phyloP scores from a whole-genome alignment of 2,113 vertebrate genomes.

The Corythaeola cristata region DNA sequence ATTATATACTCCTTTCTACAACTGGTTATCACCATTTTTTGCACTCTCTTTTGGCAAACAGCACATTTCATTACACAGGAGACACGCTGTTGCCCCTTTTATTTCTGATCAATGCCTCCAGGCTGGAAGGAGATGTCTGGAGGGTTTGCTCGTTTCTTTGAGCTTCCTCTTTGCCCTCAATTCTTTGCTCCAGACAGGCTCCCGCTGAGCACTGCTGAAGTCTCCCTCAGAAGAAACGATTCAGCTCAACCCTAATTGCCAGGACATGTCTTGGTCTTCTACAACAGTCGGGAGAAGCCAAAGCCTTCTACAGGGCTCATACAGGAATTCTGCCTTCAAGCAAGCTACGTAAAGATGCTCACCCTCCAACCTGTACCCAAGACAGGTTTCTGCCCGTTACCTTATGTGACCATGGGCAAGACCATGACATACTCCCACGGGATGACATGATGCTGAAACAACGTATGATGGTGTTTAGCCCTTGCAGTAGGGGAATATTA shows the following conservation, averaged over 20 bases:
- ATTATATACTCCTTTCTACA: neutral
- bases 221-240: neutral
- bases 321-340: neutral
- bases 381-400: neutral
- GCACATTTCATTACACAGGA: neutral
- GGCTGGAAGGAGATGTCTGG: neutral
- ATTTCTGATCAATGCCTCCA: neutral
- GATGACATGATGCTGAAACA: neutral
- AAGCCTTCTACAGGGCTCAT: neutral
- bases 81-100: neutral
- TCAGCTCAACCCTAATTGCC: neutral
- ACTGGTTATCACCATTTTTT: neutral
- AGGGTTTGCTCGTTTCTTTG: neutral
- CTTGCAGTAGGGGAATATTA: neutral
- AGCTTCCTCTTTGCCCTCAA: neutral
- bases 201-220: neutral
- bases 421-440: neutral
- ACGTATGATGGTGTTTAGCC: neutral
- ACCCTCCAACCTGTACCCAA: neutral
- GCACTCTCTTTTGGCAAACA: neutral
- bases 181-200: neutral
- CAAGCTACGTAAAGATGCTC: neutral
- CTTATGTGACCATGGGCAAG: neutral
- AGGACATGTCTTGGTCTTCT: neutral
- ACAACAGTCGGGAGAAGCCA: neutral